These are phyloP conservation scores for Megaceryle torquata DNA, from an alignment of 2,113 vertebrate species.

Conservation along the genomic window DNA sequence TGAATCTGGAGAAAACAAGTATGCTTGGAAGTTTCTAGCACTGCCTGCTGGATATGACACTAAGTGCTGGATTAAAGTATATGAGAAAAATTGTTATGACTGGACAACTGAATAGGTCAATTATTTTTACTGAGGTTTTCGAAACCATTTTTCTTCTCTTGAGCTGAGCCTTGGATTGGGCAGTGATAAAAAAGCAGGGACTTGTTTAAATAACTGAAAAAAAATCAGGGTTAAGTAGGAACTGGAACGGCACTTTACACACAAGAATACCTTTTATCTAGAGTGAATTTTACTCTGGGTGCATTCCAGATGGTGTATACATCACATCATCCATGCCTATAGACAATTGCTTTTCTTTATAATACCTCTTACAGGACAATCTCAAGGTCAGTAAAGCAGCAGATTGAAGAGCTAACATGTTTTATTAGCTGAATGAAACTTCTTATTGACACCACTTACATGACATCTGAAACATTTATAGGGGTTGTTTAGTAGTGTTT, in stretches of 20 bases:
- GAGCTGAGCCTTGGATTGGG: not conserved
- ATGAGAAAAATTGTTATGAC: not conserved
- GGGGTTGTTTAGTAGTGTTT: not conserved
- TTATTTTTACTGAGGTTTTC: not conserved
- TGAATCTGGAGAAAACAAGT: not conserved
- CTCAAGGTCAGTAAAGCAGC: conserved; percentile 4
- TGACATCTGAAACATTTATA: not conserved
- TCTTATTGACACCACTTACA: not conserved
- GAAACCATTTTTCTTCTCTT: not conserved
- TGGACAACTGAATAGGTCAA: not conserved
- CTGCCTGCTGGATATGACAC: not conserved
- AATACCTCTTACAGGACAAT: not conserved
- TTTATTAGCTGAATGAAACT: conserved; percentile 3
- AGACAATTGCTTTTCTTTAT: not conserved
- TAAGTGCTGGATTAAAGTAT: not conserved
- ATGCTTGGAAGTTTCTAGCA: not conserved
- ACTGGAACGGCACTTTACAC: not conserved
- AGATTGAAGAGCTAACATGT: not conserved
- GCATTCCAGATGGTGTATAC: not conserved
- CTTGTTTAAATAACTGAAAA: not conserved
- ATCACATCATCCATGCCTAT: not conserved
- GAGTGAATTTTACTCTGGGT: not conserved
- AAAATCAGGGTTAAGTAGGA: not conserved
- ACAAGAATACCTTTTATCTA: not conserved
- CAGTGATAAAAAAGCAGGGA: not conserved